Evolutionary conservation across 1,140 invertebrate genomes (phyloP).

Genomic region (Chrysomallon squamiferum): DNA sequence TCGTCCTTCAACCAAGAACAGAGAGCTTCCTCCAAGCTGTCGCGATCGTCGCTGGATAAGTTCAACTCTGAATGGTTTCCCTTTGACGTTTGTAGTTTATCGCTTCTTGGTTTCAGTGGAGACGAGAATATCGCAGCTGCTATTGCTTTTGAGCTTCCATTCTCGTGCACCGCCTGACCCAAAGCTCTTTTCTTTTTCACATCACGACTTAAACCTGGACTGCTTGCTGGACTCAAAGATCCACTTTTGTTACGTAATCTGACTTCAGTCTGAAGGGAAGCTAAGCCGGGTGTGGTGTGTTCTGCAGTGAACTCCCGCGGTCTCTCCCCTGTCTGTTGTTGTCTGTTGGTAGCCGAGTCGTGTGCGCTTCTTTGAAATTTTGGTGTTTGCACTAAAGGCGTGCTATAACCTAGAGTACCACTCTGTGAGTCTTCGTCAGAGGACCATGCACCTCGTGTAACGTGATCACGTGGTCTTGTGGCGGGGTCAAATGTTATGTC

Average conservation of each 20-base stretch:
- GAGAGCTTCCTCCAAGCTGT: neutral
- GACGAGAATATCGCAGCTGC: neutral
- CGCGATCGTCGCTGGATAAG: too few species aligned
- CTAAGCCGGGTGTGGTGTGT: neutral
- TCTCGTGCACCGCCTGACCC: neutral
- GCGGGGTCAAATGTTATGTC: neutral
- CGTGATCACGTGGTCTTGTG: neutral
- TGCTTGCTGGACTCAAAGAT: neutral
- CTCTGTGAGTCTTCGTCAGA: neutral
- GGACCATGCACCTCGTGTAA: neutral
- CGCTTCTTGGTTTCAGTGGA: neutral
- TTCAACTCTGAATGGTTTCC: neutral
- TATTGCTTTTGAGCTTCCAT: neutral
- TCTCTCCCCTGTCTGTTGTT: neutral
- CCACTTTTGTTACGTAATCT: neutral
- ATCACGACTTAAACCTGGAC: neutral
- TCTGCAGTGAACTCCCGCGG: neutral
- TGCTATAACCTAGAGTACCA: neutral
- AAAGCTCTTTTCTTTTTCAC: constrained; percentile 1
- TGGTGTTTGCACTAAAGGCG: neutral
- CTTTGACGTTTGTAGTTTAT: neutral
- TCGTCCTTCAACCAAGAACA: constrained; percentile 3
- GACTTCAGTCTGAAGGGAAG: neutral
- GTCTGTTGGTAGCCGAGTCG: too few species aligned
- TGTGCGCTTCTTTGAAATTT: neutral